Percentiles rank a stretch among this genome's conserved stretches.
These are phyloP conservation scores for Macrosoma leucophasiata DNA, from an alignment of 2,888 invertebrate genomes.

Conservation along the genomic window DNA sequence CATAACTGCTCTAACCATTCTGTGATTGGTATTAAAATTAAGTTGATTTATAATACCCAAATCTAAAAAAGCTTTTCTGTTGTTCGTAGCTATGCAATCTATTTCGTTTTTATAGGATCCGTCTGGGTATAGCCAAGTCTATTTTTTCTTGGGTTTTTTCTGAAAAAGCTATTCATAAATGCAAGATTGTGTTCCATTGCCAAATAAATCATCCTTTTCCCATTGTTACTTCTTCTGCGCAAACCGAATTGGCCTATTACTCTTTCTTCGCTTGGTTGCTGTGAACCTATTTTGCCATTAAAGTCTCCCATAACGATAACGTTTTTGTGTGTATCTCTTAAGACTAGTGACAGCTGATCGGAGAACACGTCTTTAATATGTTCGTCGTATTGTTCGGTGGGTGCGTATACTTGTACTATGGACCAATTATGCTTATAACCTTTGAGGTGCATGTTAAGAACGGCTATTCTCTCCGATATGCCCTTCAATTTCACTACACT, in stretches of 20 bases:
- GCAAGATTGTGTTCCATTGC: constrained; percentile 1
- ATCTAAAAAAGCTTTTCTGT: not conserved
- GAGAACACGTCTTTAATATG: too few species aligned
- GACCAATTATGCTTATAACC: too few species aligned
- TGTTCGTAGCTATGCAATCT: constrained; percentile 5
- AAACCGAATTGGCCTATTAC: constrained; percentile 6
- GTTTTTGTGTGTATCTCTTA: constrained; percentile 15
- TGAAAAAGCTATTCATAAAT: constrained; percentile 3
- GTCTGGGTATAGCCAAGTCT: too few species aligned
- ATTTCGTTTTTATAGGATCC: too few species aligned
- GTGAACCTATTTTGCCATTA: constrained; percentile 15
- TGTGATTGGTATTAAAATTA: constrained; percentile 6
- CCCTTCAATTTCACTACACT: constrained; percentile 4
- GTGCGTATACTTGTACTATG: too few species aligned
- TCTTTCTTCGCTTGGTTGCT: constrained; percentile 8
- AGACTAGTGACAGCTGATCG: too few species aligned
- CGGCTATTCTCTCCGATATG: constrained; percentile 9
- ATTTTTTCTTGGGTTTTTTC: too few species aligned
- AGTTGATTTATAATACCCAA: constrained; percentile 1
- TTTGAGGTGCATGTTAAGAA: constrained; percentile 5
- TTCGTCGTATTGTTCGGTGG: too few species aligned
- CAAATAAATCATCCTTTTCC: too few species aligned
- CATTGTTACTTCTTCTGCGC: constrained; percentile 7
- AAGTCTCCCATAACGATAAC: constrained; percentile 17
- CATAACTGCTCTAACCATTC: constrained; percentile 5